Conservation (phyloP, 2,113 vertebrate genomes). For the Erythrocebus patas region DNA sequence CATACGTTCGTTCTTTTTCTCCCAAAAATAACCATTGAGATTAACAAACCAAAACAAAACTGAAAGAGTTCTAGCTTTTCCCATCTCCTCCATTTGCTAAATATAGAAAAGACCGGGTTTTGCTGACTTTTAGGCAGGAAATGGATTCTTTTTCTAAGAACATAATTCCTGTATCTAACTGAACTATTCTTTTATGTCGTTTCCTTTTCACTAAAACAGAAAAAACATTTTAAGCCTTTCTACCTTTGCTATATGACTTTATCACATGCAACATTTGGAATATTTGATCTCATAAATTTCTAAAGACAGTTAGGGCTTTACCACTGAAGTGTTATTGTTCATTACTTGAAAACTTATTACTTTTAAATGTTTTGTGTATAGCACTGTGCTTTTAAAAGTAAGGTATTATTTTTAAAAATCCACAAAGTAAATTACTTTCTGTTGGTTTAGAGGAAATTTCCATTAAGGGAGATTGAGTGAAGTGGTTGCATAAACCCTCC, state of each 20-base stretch:
- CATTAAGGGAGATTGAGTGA: not conserved
- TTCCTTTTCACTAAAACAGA: conserved; percentile 22
- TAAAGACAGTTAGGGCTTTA: not conserved
- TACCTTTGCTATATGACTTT: not conserved
- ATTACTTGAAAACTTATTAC: not conserved
- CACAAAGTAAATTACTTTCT: not conserved
- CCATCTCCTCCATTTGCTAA: not conserved
- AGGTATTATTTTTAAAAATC: not conserved
- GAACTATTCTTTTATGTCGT: not conserved
- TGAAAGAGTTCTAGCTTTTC: not conserved
- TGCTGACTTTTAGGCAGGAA: not conserved
- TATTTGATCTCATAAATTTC: not conserved
- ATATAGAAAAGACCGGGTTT: not conserved
- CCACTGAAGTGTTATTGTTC: not conserved
- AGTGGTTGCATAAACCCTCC: not conserved
- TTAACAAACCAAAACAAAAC: not conserved
- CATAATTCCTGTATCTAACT: not conserved
- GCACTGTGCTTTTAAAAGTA: not conserved
- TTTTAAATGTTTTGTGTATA: not conserved
- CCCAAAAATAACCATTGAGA: not conserved
- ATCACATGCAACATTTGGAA: not conserved
- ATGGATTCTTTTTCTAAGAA: not conserved
- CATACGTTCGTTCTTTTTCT: not conserved
- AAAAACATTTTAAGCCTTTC: not conserved
- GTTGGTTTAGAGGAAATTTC: not conserved